Evolutionary conservation across 2,797 vertebrate genomes (phyloP).

Genomic region (Coendou prehensilis): DNA sequence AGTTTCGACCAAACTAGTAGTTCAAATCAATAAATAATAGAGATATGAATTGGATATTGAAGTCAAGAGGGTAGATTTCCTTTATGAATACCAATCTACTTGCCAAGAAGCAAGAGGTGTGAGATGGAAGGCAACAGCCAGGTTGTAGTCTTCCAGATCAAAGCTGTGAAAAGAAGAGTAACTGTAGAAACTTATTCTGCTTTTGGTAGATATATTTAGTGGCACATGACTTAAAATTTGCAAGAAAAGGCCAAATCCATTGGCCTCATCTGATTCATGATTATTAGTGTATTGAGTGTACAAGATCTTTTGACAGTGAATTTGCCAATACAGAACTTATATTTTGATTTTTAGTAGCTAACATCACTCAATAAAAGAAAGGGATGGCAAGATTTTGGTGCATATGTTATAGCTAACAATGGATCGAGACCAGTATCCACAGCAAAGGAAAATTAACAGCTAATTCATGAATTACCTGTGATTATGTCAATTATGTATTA

Average conservation of each 20-base stretch:
- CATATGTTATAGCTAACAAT: background rate
- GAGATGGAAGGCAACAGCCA: background rate
- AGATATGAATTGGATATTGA: background rate
- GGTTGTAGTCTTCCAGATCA: background rate
- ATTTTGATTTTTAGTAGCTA: background rate
- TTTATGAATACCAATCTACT: background rate
- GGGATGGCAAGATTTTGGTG: background rate
- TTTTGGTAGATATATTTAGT: background rate
- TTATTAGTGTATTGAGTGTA: background rate
- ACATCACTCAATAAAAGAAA: constrained; percentile 20
- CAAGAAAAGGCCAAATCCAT: constrained; percentile 22
- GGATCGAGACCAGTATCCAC: background rate
- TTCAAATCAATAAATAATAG: constrained; percentile 33
- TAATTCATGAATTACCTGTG: background rate
- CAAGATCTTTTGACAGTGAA: background rate
- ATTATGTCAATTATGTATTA: constrained; percentile 3
- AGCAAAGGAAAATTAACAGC: background rate
- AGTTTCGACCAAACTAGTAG: background rate
- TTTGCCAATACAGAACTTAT: background rate
- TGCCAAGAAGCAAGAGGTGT: background rate
- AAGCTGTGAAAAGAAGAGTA: background rate
- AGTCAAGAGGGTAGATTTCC: background rate
- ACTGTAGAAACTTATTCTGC: background rate
- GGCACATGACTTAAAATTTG: background rate
- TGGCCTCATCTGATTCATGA: background rate